Evolutionary conservation across 2,888 invertebrate species (phyloP).

Genomic region (Macrosiphum euphorbiae): DNA sequence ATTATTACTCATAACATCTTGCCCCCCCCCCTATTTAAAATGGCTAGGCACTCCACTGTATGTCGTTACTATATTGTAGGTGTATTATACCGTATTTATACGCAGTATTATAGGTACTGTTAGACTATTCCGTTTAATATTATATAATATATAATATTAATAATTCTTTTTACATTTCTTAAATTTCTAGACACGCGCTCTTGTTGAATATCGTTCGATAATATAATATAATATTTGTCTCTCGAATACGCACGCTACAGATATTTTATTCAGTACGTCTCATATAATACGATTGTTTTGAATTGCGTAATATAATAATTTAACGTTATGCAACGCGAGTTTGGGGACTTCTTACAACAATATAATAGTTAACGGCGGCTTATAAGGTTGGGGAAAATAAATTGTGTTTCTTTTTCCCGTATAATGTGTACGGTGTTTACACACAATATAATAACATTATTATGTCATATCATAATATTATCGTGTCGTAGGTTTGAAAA

Average conservation of each 20-base stretch:
- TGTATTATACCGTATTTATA: no score
- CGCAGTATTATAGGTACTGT: no score
- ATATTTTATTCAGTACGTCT: neutral
- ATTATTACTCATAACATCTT: no score
- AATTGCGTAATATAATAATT: neutral
- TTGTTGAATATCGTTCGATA: neutral
- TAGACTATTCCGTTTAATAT: no score
- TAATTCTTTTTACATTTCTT: no score
- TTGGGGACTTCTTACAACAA: constrained; percentile 31
- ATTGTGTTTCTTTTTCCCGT: neutral
- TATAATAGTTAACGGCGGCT: neutral
- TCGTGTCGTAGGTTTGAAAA: neutral
- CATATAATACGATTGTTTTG: neutral
- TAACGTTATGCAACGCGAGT: neutral
- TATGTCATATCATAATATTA: neutral
- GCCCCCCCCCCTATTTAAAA: no score
- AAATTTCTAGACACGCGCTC: neutral
- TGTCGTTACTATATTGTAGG: no score
- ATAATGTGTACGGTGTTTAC: neutral
- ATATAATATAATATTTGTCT: neutral
- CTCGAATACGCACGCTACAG: neutral
- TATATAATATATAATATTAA: no score
- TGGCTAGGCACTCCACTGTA: no score
- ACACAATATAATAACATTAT: neutral
- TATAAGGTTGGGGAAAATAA: neutral